Evolutionary conservation across 92 coral and sea anemone species (phyloP), one percentile per base, ranked within the genome.

Genomic region (Porites cylindrica): DNA sequence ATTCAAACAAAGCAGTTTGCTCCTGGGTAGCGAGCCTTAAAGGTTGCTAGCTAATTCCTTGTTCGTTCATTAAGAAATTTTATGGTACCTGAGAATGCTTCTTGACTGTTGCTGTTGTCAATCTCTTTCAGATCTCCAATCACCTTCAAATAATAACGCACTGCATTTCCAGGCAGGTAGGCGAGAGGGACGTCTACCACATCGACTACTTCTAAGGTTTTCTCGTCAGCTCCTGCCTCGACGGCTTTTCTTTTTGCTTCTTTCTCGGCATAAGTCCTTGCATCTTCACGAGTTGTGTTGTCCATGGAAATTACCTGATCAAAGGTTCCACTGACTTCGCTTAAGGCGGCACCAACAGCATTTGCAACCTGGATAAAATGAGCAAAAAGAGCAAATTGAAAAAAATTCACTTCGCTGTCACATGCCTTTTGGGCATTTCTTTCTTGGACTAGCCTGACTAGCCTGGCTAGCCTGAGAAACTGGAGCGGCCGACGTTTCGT

Each of bases 261-360:
- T 58, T 60, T 32, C 38, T 82, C 77, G 24, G 92, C 96, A 16
- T 83, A 77, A 13, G 66, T 26, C 23, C 71, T 65, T 26, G 86
- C 95, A 20, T 88, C 73, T 14, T 87, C 89, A n/a, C 93, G 93
- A 16, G 94, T 80, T 82, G 64, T 93, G 16, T 75, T 62, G 14
- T 80, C 90, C 65, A 96, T 56, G 85, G 90, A 71, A 77, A 87
- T 79, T 16, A 96, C 94, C 38, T 74, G 79, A 76, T 96, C 98
- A 21, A 92, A 94, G 1, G 81, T 88, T 17, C 95, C 98, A 82
- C 95, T 92, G 61, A 94, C 95, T 84, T 95, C 89, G 72, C 99
- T 90, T 14, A 96, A 89, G 21, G 98, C 99, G 13, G 99, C 96
- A 70, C 98, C 99, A 74, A 94, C 98, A 47, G 99, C 98, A 85